Evolutionary conservation across 1,140 invertebrate genomes (phyloP), one percentile per base, ranked within the genome.

Genomic region (Cydia pomonella): DNA sequence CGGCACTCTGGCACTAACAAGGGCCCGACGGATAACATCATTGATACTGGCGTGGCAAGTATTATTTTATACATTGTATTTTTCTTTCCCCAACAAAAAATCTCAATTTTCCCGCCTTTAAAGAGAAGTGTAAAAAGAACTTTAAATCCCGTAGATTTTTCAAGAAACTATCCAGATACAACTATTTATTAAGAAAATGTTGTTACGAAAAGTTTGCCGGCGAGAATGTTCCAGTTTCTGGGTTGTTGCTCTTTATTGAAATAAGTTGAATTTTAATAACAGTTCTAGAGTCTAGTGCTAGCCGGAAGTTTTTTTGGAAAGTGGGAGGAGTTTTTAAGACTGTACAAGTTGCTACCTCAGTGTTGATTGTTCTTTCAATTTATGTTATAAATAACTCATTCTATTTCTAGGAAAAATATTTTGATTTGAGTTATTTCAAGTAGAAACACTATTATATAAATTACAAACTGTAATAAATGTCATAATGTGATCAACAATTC

Each of bases 251-350:
- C 25, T 66, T 29, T 66, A 66, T 66, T 66, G 63, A 66, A 66
- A 66, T 66, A 66, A 66, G 63, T 66, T 66, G 63, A 66, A 66
- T 66, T 66, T 66, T 66, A 66, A 66, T 66, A 66, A 66, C 63
- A 66, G 63, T 33, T 66, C 12, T 18, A 23, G 27, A 33, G 29
- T 69, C 41, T 63, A 25, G 62, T 63, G 25, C 25, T 27, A 23
- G 63, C 7, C 33, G 64, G 29, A 18, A 38, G 27, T 18, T 69
- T 69, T 69, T 33, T 69, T 38, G 27, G 33, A 18, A 23, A 64
- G 63, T 63, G 16, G 25, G 25, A 27, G 23, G 62, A 47, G 44
- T 47, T 18, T 50, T 16, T n/a, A 50, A 18, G 47, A 50, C 47
- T 50, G 18, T 18, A 7, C n/a, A 50, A 50, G n/a, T 50, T 50